Conservation (phyloP, 2,797 vertebrate species). For the Esox masquinongy region DNA sequence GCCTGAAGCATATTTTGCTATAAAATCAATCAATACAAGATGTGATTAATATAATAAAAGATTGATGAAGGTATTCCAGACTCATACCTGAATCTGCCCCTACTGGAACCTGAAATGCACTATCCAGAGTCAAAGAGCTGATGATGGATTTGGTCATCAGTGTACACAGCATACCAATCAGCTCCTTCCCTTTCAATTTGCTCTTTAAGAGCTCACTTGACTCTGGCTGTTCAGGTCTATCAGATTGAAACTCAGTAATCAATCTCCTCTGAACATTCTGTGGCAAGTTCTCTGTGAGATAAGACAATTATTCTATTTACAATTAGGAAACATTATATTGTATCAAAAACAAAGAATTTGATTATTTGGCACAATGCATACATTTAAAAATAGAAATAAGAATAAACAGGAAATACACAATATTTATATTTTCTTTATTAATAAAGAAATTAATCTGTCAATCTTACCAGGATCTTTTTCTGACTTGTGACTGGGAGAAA, state of each 20-base stretch:
- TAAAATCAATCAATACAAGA: neutral
- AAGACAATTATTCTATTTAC: neutral
- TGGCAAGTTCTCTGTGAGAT: neutral
- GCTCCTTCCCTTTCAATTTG: neutral
- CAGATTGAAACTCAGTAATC: neutral
- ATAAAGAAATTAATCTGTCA: no score
- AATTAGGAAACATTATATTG: neutral
- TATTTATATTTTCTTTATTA: no score
- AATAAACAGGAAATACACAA: no score
- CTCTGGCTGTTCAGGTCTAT: neutral
- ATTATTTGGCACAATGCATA: neutral
- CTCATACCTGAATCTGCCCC: neutral
- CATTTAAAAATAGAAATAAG: neutral
- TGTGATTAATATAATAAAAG: neutral
- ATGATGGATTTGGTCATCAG: neutral
- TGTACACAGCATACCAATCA: neutral
- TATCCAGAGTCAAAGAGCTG: neutral
- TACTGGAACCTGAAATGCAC: neutral
- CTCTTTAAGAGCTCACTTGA: neutral
- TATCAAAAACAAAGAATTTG: neutral
- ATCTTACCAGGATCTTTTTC: neutral
- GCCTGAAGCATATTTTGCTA: neutral
- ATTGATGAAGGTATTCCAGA: neutral
- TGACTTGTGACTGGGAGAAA: neutral
- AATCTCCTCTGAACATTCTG: neutral